phyloP scores from a whole-genome alignment of 1,140 invertebrate species.

The Pseudomyrmex flavicornis region DNA sequence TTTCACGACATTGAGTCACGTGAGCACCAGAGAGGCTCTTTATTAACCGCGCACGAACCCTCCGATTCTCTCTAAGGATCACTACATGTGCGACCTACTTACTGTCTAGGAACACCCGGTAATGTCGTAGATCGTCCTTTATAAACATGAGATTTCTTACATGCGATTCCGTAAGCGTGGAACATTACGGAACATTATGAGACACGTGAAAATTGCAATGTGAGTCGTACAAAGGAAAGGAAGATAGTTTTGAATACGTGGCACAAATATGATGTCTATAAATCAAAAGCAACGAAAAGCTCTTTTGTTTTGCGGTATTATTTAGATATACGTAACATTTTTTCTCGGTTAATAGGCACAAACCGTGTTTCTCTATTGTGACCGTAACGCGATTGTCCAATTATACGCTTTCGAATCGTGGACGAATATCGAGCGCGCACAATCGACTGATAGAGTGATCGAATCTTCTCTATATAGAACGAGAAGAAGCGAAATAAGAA shows the following conservation, averaged over 20 bases:
- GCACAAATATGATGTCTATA: no score
- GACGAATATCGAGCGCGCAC: constrained; percentile 28
- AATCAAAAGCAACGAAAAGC: no score
- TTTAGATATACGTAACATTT: constrained; percentile 12
- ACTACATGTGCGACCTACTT: constrained; percentile 41
- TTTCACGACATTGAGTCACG: constrained; percentile 27
- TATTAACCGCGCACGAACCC: constrained; percentile 33
- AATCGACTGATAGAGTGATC: constrained; percentile 33
- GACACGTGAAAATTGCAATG: constrained; percentile 40
- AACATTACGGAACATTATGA: constrained; percentile 51
- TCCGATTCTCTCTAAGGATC: constrained; percentile 33
- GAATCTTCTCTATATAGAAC: constrained; percentile 2
- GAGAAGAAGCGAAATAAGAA: constrained; percentile 46
- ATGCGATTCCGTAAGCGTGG: constrained; percentile 15
- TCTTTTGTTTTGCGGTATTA: no score
- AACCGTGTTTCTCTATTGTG: constrained; percentile 10
- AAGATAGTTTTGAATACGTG: not conserved
- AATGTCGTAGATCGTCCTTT: constrained; percentile 30
- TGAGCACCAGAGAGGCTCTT: constrained; percentile 36
- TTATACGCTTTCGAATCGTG: constrained; percentile 29
- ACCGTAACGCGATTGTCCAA: constrained; percentile 36
- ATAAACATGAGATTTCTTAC: constrained; percentile 34
- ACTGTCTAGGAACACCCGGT: constrained; percentile 41
- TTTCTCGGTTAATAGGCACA: not conserved
- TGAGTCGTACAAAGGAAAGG: constrained; percentile 19